Evolutionary conservation across 2,797 vertebrate genomes (phyloP).

Genomic region (Bucorvus abyssinicus): DNA sequence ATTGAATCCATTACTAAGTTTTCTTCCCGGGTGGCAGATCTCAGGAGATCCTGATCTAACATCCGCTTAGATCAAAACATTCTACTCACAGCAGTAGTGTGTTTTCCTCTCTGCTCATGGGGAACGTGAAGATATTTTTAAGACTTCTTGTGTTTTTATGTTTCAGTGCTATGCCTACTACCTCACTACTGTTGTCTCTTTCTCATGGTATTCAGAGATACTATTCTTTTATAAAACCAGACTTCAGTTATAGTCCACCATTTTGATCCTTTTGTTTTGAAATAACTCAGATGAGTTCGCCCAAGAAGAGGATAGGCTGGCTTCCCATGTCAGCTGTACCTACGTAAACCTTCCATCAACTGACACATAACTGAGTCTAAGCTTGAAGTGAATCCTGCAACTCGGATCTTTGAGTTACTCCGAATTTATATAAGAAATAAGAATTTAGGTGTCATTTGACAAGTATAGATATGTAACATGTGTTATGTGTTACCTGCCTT

Average conservation of each 20-base stretch:
- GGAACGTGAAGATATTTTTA: background rate
- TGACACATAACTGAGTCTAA: background rate
- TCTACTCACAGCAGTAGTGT: background rate
- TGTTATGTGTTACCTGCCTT: background rate
- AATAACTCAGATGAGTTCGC: background rate
- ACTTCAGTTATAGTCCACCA: background rate
- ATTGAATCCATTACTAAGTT: background rate
- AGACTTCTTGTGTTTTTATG: background rate
- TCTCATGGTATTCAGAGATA: background rate
- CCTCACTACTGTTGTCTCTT: background rate
- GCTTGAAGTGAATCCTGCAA: background rate
- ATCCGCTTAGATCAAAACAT: background rate
- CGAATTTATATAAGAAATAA: background rate
- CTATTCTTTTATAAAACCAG: background rate
- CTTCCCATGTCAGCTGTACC: background rate
- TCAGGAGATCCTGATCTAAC: background rate
- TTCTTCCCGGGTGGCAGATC: background rate
- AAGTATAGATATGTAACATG: background rate
- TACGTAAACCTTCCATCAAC: background rate
- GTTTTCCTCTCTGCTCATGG: background rate
- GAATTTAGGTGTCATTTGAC: background rate
- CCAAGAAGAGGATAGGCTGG: background rate
- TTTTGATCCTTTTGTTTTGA: background rate
- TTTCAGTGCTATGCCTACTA: background rate
- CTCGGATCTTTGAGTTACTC: background rate